Conservation (phyloP, 2,113 vertebrate species). For the Silurus glanis region DNA sequence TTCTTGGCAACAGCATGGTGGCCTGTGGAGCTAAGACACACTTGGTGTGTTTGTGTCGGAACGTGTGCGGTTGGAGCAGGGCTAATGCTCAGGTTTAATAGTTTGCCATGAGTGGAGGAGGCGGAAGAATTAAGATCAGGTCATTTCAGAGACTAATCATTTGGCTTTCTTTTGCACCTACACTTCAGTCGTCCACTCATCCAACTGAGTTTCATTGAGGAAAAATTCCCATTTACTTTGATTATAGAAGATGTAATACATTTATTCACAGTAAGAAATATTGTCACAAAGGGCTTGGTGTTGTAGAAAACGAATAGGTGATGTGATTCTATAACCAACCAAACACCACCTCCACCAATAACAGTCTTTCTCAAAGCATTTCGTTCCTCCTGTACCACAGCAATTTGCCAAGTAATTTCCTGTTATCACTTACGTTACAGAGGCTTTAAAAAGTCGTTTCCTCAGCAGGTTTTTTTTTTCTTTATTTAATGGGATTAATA, state of each 20-base stretch:
- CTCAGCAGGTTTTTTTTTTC: not conserved
- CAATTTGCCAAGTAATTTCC: not conserved
- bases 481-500: not conserved
- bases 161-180: not conserved
- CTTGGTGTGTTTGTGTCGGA: not conserved
- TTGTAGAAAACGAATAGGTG: not conserved
- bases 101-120: not conserved
- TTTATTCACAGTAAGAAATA: not conserved
- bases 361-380: not conserved
- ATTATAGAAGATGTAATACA: not conserved
- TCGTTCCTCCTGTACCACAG: not conserved
- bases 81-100: not conserved
- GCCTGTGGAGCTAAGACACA: not conserved
- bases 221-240: not conserved
- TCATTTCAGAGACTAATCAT: not conserved
- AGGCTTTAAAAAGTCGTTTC: not conserved
- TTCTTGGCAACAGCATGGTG: slow-evolving; percentile 26
- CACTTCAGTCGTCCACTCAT: not conserved
- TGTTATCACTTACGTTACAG: not conserved
- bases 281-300: not conserved
- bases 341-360: not conserved
- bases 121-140: not conserved
- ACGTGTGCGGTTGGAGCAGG: not conserved
- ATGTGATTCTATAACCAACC: too few species aligned
- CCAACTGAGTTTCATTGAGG: not conserved